Conservation (phyloP, 2,797 vertebrate species). For the Sitta carolinensis region DNA sequence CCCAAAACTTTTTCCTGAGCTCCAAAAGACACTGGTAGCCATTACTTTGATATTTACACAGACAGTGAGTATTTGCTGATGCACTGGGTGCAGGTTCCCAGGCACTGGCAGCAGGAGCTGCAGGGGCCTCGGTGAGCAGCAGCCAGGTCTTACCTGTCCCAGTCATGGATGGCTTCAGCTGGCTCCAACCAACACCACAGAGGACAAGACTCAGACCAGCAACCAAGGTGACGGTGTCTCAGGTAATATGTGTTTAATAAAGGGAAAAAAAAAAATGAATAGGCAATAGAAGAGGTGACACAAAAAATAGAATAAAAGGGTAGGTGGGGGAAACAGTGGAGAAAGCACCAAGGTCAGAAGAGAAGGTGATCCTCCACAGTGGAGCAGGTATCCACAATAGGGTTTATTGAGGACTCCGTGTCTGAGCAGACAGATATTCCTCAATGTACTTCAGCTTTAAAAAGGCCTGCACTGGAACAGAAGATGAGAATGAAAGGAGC, state of each 20-base stretch:
- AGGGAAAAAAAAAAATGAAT: background rate
- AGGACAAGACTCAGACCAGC: rapidly evolving
- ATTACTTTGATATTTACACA: background rate
- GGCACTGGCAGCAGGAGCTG: rapidly evolving
- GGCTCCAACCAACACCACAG: rapidly evolving
- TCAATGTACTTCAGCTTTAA: background rate
- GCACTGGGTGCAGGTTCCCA: rapidly evolving
- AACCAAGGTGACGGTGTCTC: rapidly evolving
- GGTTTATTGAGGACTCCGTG: rapidly evolving
- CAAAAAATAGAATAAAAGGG: background rate
- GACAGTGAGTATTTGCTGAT: background rate
- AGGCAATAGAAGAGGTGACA: background rate
- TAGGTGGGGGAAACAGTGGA: too few relatives aligned
- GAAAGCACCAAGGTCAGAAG: background rate
- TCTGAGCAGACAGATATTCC: background rate
- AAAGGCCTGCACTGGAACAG: background rate
- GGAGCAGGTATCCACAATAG: background rate
- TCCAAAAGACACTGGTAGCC: background rate
- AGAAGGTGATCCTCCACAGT: background rate
- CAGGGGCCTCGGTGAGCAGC: too few relatives aligned
- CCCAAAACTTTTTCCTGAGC: background rate
- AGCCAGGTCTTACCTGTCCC: rapidly evolving
- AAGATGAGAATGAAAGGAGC: background rate
- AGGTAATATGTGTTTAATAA: rapidly evolving
- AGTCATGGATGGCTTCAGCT: rapidly evolving